Evolutionary conservation across 2,888 invertebrate genomes (phyloP), one percentile per base, ranked within the genome.

Genomic region (Eristalinus sepulchralis): DNA sequence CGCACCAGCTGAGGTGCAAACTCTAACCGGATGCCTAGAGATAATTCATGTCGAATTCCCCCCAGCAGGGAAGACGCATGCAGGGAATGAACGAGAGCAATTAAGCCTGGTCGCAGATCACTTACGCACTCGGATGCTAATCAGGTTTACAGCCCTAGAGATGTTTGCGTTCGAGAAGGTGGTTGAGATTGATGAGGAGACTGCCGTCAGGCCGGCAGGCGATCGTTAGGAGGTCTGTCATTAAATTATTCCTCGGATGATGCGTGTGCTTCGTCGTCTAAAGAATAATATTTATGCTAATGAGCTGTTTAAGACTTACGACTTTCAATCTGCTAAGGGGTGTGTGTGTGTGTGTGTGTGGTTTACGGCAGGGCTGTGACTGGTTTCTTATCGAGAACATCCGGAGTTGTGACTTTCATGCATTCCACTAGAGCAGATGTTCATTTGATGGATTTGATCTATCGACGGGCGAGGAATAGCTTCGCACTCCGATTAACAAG

Each of bases 21-120:
- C 36, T 6, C 17, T 57, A 83, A 83, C 83, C 66, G 75, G 84
- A 76, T 80, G 80, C 53, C 66, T 71, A 34, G 31, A 10, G 55
- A 60, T 66, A 71, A 80, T 80, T 80, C 70, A 80, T 75, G 31
- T 55, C 70, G 66, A 34, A 60, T 64, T 80, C 60, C 55, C 60
- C 55, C 27, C 5, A 5, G 66, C 75, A 39, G 17, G 39, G 66
- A 75, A 57, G 73, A 31, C 73, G 20, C 53, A 11, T 39, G 17
- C 39, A 39, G 13, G 39, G n/a, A 47, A 47, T 47, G 47, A 47
- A 47, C 47, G 47, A 47, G 47, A 47, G 47, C 78, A 83, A 72
- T 72, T 78, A 67, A 33, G 24, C 34, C 64, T 57, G 78, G 57
- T 59, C 17, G 13, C 8, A 22, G 27, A 59, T 59, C 27, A 59